Evolutionary conservation across 2,888 invertebrate genomes (phyloP).

Genomic region (Masnerella sp.): DNA sequence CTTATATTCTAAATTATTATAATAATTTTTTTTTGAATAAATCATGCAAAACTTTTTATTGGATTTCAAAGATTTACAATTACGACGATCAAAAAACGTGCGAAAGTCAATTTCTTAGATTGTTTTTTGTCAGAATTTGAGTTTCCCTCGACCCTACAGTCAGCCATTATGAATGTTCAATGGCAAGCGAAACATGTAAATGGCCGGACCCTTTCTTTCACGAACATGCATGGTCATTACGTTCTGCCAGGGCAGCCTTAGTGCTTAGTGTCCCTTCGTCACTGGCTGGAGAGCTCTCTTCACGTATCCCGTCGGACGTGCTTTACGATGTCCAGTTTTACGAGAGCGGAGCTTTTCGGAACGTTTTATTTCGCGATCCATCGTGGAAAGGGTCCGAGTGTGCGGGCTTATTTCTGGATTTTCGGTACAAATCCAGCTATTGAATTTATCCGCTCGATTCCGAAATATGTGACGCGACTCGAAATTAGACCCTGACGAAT

Average conservation of each 20-base stretch:
- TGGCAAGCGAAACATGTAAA: constrained; percentile 69
- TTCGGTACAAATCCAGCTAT: constrained; percentile 49
- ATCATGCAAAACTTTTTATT: too few relatives aligned
- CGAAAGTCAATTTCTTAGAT: too few relatives aligned
- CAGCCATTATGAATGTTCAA: constrained; percentile 66
- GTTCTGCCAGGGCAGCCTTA: constrained; percentile 34
- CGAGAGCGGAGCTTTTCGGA: constrained; percentile 60
- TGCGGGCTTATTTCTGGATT: constrained; percentile 37
- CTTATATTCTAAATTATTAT: too few relatives aligned
- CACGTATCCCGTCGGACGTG: constrained; percentile 41
- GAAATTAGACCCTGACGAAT: constrained; percentile 34
- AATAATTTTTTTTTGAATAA: too few relatives aligned
- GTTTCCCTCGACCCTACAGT: background rate
- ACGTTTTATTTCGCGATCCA: constrained; percentile 56
- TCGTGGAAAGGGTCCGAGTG: constrained; percentile 37
- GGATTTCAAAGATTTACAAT: too few relatives aligned
- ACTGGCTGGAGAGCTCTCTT: constrained; percentile 43
- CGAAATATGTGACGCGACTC: constrained; percentile 33
- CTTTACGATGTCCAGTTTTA: constrained; percentile 63
- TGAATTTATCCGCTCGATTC: constrained; percentile 48
- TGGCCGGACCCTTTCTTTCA: constrained; percentile 61
- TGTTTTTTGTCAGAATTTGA: too few relatives aligned
- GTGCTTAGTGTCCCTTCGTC: constrained; percentile 33
- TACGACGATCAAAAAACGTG: too few relatives aligned
- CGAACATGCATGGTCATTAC: constrained; percentile 49